phyloP scores from a whole-genome alignment of 1,140 invertebrate species.

The Aphelenchoides fujianensis region DNA sequence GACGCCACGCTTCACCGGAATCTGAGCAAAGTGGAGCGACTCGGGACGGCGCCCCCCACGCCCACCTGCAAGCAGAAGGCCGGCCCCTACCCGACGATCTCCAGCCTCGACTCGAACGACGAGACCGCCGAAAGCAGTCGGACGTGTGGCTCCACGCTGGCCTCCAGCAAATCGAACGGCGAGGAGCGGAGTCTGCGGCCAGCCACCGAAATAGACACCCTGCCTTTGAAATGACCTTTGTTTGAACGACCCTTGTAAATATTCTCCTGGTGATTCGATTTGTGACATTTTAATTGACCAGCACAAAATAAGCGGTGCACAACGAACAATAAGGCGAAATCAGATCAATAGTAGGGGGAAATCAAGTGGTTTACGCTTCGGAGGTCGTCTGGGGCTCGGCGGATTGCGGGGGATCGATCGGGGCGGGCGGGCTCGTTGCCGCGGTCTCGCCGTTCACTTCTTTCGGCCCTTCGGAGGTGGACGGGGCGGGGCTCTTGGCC shows the following conservation, averaged over 20 bases:
- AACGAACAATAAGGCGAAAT: no score
- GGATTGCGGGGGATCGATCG: no score
- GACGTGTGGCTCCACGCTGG: neutral
- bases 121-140: neutral
- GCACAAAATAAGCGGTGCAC: neutral
- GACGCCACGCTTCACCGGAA: neutral
- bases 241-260: no score
- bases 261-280: neutral
- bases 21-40: neutral
- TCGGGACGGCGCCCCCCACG: neutral
- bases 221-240: constrained; percentile 8
- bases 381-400: no score
- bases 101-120: neutral
- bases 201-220: neutral
- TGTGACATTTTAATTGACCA: neutral
- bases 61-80: neutral
- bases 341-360: no score
- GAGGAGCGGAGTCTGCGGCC: neutral
- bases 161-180: neutral
- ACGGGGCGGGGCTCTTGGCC: no score
- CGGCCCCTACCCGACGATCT: neutral
- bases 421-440: no score
- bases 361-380: no score
- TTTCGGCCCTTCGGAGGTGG: no score
- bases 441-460: no score